Percentiles rank a stretch among this genome's conserved stretches.
Conservation (phyloP, 2,888 invertebrate species). For the Dryomyza anilis region DNA sequence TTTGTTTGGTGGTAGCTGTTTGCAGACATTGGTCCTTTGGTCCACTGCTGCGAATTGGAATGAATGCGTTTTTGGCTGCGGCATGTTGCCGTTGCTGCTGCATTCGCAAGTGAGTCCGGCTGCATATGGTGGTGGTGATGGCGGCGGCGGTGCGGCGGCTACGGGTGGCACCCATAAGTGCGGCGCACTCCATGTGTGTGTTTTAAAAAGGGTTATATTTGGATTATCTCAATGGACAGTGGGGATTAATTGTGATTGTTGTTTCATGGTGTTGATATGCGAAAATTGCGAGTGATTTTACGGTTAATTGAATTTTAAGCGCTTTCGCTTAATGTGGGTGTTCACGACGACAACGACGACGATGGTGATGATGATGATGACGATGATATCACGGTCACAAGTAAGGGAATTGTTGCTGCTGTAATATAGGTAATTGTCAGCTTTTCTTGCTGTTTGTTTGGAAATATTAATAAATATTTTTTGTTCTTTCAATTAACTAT, state of each 20-base stretch:
- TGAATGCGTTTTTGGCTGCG: constrained; percentile 24
- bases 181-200: no score
- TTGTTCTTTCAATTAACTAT: no score
- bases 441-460: no score
- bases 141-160: neutral
- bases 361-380: no score
- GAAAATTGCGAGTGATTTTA: constrained; percentile 58
- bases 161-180: neutral
- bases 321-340: constrained; percentile 49
- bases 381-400: no score
- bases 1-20: neutral
- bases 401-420: no score
- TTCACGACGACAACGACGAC: neutral
- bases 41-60: constrained; percentile 8
- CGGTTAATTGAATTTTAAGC: constrained; percentile 61
- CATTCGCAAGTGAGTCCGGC: neutral
- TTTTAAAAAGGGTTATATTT: constrained; percentile 22
- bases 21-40: neutral
- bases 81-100: constrained; percentile 6
- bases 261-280: constrained; percentile 28
- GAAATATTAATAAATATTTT: no score
- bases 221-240: constrained; percentile 25
- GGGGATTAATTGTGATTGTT: constrained; percentile 26
- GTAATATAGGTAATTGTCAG: no score
- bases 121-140: neutral